Evolutionary conservation across 2,113 vertebrate species (phyloP).

Genomic region (Mirza zaza): DNA sequence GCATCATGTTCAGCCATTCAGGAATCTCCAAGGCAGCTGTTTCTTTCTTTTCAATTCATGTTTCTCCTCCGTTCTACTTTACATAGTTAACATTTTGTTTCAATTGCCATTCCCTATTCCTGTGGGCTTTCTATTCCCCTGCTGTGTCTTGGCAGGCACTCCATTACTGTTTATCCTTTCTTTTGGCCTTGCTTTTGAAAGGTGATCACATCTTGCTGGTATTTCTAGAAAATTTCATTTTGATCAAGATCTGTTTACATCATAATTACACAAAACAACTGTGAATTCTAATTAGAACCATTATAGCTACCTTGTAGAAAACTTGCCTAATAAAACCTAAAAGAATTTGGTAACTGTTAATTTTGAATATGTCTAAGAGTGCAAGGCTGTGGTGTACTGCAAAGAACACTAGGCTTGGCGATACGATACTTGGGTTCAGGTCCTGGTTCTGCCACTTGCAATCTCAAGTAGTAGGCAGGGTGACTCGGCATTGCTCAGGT

Average conservation of each 20-base stretch:
- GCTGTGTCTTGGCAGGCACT: not conserved
- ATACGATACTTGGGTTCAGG: not conserved
- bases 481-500: not conserved
- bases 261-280: slow-evolving; percentile 8
- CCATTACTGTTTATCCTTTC: not conserved
- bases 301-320: slow-evolving; percentile 5
- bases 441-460: not conserved
- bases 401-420: not conserved
- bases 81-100: slow-evolving; percentile 44
- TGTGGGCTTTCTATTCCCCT: not conserved
- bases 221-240: slow-evolving; percentile 25
- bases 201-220: not conserved
- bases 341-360: not conserved
- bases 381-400: not conserved
- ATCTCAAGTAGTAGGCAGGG: not conserved
- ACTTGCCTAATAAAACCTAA: not conserved
- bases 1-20: not conserved
- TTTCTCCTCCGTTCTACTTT: not conserved
- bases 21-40: not conserved
- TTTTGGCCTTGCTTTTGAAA: slow-evolving; percentile 29
- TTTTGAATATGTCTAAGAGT: not conserved
- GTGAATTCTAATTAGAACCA: not conserved
- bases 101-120: not conserved
- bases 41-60: not conserved
- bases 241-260: not conserved